Evolutionary conservation across 1,140 invertebrate species (phyloP).

Genomic region (Nautilus pompilius): DNA sequence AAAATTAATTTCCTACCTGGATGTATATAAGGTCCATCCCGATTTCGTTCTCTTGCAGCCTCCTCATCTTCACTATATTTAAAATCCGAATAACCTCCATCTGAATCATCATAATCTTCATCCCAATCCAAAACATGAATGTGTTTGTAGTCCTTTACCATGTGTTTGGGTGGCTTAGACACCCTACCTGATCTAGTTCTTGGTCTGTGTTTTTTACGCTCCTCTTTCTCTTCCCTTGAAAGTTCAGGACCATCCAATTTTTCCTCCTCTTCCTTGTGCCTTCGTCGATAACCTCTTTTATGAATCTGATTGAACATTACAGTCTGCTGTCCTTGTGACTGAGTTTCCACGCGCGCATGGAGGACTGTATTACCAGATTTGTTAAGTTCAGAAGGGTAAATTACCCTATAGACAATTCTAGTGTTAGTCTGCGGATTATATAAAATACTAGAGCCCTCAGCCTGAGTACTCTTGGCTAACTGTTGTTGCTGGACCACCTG

Average conservation of each 20-base stretch:
- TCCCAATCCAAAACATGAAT: conserved; percentile 64
- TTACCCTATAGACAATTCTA: conserved; percentile 62
- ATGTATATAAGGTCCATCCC: conserved; percentile 17
- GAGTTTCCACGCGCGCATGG: conserved; percentile 12
- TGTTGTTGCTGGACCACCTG: conserved; percentile 62
- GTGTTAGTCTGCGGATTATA: conserved; percentile 62
- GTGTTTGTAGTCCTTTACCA: conserved; percentile 68
- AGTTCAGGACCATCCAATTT: conserved; percentile 48
- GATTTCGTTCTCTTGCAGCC: conserved; percentile 18
- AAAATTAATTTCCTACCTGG: conserved; percentile 14
- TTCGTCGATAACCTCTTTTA: conserved; percentile 33
- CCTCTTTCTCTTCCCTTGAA: conserved; percentile 59
- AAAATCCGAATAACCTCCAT: conserved; percentile 67
- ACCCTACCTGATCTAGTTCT: conserved; percentile 64
- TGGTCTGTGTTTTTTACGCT: conserved; percentile 62
- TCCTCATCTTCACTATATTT: conserved; percentile 60
- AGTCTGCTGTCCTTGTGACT: conserved; percentile 23
- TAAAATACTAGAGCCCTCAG: conserved; percentile 57
- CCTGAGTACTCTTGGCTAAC: conserved; percentile 47
- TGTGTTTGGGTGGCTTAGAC: conserved; percentile 66
- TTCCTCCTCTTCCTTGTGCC: conserved; percentile 50
- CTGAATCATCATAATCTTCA: conserved; percentile 64
- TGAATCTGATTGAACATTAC: conserved; percentile 9
- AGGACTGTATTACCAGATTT: conserved; percentile 18
- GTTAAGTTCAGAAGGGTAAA: conserved; percentile 55